A percentile compares a stretch with the other conserved stretches of the same genome.
Conservation (phyloP, 2,113 vertebrate species). For the Ceratotherium simum region DNA sequence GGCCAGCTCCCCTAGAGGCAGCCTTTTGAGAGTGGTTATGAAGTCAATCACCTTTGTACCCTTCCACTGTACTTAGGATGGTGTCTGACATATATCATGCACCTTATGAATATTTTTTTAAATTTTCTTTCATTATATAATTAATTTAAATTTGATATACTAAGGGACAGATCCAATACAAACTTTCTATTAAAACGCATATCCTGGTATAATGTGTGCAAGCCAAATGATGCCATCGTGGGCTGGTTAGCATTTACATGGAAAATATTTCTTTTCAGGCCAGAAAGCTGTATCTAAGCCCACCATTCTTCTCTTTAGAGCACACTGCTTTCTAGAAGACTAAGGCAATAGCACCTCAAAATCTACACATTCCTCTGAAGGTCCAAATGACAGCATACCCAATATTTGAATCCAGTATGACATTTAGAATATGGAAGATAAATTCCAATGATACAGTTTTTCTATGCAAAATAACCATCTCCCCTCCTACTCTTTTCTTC, state of each 20-base stretch:
- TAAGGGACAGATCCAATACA: background rate
- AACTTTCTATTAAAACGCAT: background rate
- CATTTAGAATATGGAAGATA: background rate
- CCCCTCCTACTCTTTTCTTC: background rate
- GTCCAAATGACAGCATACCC: background rate
- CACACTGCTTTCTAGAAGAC: background rate
- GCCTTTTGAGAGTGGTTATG: background rate
- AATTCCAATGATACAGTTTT: background rate
- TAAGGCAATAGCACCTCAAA: fast-evolving
- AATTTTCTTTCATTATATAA: conserved; percentile 12
- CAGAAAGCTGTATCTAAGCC: background rate
- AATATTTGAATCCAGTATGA: background rate
- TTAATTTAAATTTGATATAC: conserved; percentile 55
- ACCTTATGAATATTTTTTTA: background rate
- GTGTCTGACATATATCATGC: background rate
- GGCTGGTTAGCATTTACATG: fast-evolving
- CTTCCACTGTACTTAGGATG: background rate
- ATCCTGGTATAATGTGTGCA: background rate
- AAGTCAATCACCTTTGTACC: fast-evolving
- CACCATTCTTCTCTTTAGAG: background rate
- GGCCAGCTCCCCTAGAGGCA: too few species aligned
- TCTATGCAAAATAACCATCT: background rate
- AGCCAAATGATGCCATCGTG: background rate
- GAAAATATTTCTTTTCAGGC: background rate
- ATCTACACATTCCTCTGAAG: background rate